These are phyloP conservation scores for Hoplodrina blanda DNA, from an alignment of 2,888 invertebrate genomes.

Conservation along the genomic window DNA sequence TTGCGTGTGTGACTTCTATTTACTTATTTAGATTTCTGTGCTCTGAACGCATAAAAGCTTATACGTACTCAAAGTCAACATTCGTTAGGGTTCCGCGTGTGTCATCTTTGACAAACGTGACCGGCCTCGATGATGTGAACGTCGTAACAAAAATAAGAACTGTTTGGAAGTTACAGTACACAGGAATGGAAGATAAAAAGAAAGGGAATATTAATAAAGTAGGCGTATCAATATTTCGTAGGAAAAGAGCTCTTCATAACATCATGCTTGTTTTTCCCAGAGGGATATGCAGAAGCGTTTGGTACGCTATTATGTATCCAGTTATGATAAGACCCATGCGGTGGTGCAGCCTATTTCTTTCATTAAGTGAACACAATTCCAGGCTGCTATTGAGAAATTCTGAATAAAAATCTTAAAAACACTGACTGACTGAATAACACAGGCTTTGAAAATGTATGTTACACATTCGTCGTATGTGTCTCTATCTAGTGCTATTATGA, in stretches of 20 bases:
- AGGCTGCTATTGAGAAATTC: not conserved
- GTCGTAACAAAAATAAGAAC: slow-evolving; percentile 43
- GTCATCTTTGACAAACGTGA: slow-evolving; percentile 86
- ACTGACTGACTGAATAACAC: too few relatives aligned
- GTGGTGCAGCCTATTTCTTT: too few relatives aligned
- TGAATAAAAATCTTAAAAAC: not conserved
- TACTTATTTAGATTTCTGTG: slow-evolving; percentile 51
- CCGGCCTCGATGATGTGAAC: slow-evolving; percentile 67
- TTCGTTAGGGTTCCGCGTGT: slow-evolving; percentile 83
- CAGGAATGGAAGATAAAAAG: not conserved
- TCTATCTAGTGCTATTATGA: too few relatives aligned
- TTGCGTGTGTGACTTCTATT: slow-evolving; percentile 28
- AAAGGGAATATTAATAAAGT: not conserved
- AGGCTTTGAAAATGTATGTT: too few relatives aligned
- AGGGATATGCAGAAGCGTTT: not conserved
- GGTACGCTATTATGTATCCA: not conserved
- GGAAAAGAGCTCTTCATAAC: not conserved
- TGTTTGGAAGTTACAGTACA: not conserved
- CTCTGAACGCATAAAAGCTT: slow-evolving; percentile 57
- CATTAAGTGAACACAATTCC: not conserved
- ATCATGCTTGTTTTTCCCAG: too few relatives aligned
- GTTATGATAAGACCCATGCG: not conserved
- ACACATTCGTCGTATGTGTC: too few relatives aligned
- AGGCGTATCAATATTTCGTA: not conserved
- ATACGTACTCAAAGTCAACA: slow-evolving; percentile 79